Evolutionary conservation across 2,888 invertebrate genomes (phyloP), one percentile per base, ranked within the genome.

Genomic region (Diogma glabrata): DNA sequence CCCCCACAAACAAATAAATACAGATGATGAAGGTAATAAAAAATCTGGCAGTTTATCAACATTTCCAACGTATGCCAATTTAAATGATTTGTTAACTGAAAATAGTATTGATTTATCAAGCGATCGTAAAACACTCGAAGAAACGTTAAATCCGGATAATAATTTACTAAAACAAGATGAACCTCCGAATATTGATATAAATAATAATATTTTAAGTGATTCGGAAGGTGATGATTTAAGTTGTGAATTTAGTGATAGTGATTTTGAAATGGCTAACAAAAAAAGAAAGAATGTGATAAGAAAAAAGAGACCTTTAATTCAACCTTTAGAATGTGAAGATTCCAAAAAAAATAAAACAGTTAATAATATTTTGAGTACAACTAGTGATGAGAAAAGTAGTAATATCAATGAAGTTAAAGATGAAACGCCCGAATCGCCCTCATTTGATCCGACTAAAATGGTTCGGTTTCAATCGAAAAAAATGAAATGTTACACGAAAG

Each of bases 401-500:
- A 63, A 60, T 56, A 57, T 63, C 53, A 67, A 64, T 57, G 66
- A 64, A 59, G 66, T 64, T 57, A 68, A 69, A 68, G 54, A 57
- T 61, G 30, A 67, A 57, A 65, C 66, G 58, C 67, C 66, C 50
- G 64, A 65, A 53, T 65, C 66, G 57, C 61, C 63, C 51, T 60
- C 62, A 38, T 69, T 70, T 55, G 68, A 70, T 64, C 69, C 70
- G 2, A 67, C 69, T 49, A 68, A 68, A 59, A 68, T 66, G 49
- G 61, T 70, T 46, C 70, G 69, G 59, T 64, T 70, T 51, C 14
- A 22, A 33, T 30, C 48, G 19, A 33, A 48, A 48, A 19, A 20
- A 30, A 30, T 24, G 20, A 70, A 70, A 56, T 68, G 67, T 48
- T 70, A 67, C 36, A 71, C 75, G 33, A 78, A 77, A 60, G 73